Percentiles rank a stretch among this genome's conserved stretches.
phyloP scores from a whole-genome alignment of 2,113 vertebrate species.

The Melanotaenia duboulayi region DNA sequence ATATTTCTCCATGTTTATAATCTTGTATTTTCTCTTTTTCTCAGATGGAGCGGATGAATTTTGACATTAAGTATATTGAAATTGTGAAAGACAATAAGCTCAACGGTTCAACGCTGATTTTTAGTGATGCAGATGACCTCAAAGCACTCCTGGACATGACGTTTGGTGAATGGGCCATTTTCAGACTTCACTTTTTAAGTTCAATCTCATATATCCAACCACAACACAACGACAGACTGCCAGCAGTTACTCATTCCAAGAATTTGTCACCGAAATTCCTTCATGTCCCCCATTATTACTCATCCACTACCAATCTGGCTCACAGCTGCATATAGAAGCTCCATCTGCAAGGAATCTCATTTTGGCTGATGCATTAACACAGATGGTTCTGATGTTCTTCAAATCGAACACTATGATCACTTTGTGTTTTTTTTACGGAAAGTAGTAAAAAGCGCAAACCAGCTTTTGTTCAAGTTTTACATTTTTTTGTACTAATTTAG shows the following conservation, averaged over 20 bases:
- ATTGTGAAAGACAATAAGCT: slow-evolving; percentile 69
- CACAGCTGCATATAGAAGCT: neutral
- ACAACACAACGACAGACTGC: slow-evolving; percentile 15
- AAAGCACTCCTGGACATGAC: slow-evolving; percentile 79
- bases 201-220: slow-evolving; percentile 26
- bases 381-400: too few species aligned
- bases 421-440: too few species aligned
- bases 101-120: slow-evolving; percentile 73
- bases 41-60: slow-evolving; percentile 72
- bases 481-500: too few species aligned
- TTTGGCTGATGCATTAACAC: neutral
- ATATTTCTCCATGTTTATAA: neutral
- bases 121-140: slow-evolving; percentile 74
- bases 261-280: slow-evolving; percentile 9
- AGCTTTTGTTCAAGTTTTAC: too few species aligned
- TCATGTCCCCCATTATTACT: neutral
- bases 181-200: slow-evolving; percentile 80
- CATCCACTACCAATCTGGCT: slow-evolving; percentile 20
- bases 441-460: too few species aligned
- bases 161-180: slow-evolving; percentile 81
- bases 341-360: neutral
- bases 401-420: too few species aligned
- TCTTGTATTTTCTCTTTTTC: slow-evolving; percentile 23
- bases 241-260: neutral
- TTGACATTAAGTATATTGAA: slow-evolving; percentile 61